Evolutionary conservation across 1,140 invertebrate genomes (phyloP), one percentile per base, ranked within the genome.

Genomic region (Lithobius niger): DNA sequence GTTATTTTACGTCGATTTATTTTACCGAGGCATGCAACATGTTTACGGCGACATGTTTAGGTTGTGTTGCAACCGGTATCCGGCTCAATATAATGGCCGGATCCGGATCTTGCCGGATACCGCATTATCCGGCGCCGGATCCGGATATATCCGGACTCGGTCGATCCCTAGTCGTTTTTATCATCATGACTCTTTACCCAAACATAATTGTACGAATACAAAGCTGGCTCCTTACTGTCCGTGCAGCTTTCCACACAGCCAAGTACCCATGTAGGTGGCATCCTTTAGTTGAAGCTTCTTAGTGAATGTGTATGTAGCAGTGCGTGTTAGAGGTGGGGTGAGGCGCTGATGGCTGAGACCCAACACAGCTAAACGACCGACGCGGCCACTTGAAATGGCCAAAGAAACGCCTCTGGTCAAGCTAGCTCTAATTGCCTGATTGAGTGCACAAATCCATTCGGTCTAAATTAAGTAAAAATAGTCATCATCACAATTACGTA

Each of bases 181-280:
- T n/a, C n/a, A n/a, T n/a, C n/a, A n/a, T n/a, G n/a, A n/a, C n/a
- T n/a, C n/a, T n/a, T n/a, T n/a, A n/a, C n/a, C n/a, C n/a, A n/a
- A n/a, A n/a, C n/a, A n/a, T n/a, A n/a, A n/a, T n/a, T n/a, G n/a
- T n/a, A n/a, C n/a, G n/a, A n/a, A n/a, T n/a, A n/a, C n/a, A n/a
- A n/a, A n/a, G n/a, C n/a, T n/a, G n/a, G n/a, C n/a, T n/a, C 63
- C 67, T 61, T 57, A 72, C 70, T 75, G 73, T 13, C 88, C 88
- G 68, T 92, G 84, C 59, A 89, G 73, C 62, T 88, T 84, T 1
- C 84, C 86, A 66, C 80, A 81, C 16, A 82, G 67, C 86, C 86
- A 91, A 51, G 79, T 64, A 66, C 79, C 79, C 48, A 66, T 72
- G 64, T 88, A 91, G 56, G 77, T 82, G 0, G 86, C 84, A 64